These are phyloP conservation scores for Bovichtus variegatus DNA, from an alignment of 2,797 vertebrate species.

Conservation along the genomic window DNA sequence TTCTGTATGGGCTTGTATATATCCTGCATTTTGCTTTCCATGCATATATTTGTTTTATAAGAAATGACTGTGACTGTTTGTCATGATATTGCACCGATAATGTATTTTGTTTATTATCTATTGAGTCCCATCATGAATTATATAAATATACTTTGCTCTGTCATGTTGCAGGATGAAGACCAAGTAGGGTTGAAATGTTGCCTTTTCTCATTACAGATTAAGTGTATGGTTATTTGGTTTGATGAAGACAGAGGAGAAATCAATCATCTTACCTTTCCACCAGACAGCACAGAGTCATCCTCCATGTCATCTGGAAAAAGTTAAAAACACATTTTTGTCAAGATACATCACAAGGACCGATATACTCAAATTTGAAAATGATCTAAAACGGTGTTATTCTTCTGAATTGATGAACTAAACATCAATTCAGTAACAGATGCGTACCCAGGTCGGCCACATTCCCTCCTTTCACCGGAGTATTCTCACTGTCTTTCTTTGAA, in stretches of 20 bases:
- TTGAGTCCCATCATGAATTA: background rate
- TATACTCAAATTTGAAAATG: too few relatives aligned
- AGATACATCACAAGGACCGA: background rate
- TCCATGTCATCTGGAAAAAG: slow-evolving; percentile 94
- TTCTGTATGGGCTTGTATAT: too few relatives aligned
- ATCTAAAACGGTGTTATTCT: background rate
- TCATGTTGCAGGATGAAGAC: background rate
- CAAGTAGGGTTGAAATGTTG: background rate
- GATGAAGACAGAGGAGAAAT: too few relatives aligned
- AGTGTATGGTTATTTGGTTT: background rate
- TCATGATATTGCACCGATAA: too few relatives aligned
- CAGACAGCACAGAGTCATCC: slow-evolving; percentile 91
- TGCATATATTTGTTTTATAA: background rate
- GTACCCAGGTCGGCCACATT: slow-evolving; percentile 93
- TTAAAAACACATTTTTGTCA: background rate
- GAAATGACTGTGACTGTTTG: too few relatives aligned
- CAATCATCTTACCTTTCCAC: slow-evolving; percentile 89
- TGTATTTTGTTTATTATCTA: background rate
- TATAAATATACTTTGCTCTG: too few relatives aligned
- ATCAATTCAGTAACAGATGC: slow-evolving; percentile 17
- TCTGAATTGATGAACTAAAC: background rate
- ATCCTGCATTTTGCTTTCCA: too few relatives aligned
- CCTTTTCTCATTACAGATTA: background rate
- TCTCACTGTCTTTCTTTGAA: slow-evolving; percentile 96
- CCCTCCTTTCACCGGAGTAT: slow-evolving; percentile 94